A percentile compares a stretch with the other conserved stretches of the same genome.
These are phyloP conservation scores for Saturnia japonica DNA, from an alignment of 2,888 invertebrate genomes.

Conservation along the genomic window DNA sequence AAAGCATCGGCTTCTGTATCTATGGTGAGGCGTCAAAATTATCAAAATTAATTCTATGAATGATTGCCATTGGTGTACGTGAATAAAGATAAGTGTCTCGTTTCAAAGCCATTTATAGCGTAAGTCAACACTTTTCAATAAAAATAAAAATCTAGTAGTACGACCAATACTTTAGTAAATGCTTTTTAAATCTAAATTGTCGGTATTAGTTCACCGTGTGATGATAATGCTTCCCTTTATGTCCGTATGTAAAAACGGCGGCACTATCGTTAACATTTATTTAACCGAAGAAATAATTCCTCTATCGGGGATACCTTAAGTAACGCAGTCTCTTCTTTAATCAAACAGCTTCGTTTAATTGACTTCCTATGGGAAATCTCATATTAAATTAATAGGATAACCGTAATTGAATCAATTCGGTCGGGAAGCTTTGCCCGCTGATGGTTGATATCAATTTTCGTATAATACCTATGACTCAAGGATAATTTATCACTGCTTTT, in stretches of 20 bases:
- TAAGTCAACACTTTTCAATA: conserved; percentile 26
- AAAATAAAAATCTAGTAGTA: conserved; percentile 31
- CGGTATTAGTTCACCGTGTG: conserved; percentile 49
- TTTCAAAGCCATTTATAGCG: conserved; percentile 41
- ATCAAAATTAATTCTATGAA: conserved; percentile 77
- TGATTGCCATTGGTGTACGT: conserved; percentile 61
- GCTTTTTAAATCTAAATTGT: conserved; percentile 33
- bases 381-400: conserved; percentile 65
- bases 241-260: conserved; percentile 42
- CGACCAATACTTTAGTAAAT: conserved; percentile 32
- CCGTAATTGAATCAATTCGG: conserved; percentile 60
- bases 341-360: conserved; percentile 67
- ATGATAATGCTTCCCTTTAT: conserved; percentile 39
- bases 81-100: conserved; percentile 51
- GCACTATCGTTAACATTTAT: conserved; percentile 53
- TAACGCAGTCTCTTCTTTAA: conserved; percentile 62
- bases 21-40: conserved; percentile 65
- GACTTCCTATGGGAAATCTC: conserved; percentile 56
- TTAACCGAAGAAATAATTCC: conserved; percentile 54
- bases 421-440: conserved; percentile 50
- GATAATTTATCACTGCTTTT: conserved; percentile 35
- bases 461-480: conserved; percentile 38
- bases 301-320: conserved; percentile 61
- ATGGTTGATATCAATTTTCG: conserved; percentile 57
- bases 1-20: conserved; percentile 77